Evolutionary conservation across 2,797 vertebrate genomes (phyloP).

Genomic region (Argya squamiceps): DNA sequence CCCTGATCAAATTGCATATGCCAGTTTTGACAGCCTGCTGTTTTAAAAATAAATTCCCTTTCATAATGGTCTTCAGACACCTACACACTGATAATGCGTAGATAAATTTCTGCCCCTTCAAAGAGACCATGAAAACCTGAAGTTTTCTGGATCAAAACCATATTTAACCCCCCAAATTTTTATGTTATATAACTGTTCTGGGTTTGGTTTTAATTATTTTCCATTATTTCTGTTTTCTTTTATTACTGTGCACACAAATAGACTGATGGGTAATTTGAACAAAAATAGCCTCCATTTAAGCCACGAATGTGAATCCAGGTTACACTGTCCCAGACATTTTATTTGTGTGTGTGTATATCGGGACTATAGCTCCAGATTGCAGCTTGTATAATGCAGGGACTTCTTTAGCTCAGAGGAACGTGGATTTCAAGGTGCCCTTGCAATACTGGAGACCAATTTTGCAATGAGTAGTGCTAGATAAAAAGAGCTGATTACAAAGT

Average conservation of each 20-base stretch:
- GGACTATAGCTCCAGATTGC: not conserved
- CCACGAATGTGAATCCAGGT: not conserved
- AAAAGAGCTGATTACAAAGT: not conserved
- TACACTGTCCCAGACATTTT: not conserved
- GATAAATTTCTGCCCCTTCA: not conserved
- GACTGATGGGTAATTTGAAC: not conserved
- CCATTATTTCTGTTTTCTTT: not conserved
- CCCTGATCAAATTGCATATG: conserved; percentile 8
- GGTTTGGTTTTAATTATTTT: not conserved
- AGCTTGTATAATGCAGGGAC: not conserved
- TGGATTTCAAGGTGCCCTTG: not conserved
- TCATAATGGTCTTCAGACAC: conserved; percentile 24
- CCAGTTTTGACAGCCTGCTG: conserved; percentile 8
- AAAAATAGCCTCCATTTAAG: not conserved
- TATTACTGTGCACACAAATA: not conserved
- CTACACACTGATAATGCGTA: not conserved
- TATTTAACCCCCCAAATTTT: not conserved
- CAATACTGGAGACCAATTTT: not conserved
- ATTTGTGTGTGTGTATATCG: not conserved
- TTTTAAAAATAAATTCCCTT: conserved; percentile 58
- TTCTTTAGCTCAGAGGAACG: not conserved
- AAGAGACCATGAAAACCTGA: not conserved
- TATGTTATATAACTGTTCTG: not conserved
- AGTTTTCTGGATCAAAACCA: not conserved
- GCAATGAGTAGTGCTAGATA: not conserved